Base-by-base conservation (phyloP, 2,888 invertebrate species). In the Polydrusus pterygomalis region DNA sequence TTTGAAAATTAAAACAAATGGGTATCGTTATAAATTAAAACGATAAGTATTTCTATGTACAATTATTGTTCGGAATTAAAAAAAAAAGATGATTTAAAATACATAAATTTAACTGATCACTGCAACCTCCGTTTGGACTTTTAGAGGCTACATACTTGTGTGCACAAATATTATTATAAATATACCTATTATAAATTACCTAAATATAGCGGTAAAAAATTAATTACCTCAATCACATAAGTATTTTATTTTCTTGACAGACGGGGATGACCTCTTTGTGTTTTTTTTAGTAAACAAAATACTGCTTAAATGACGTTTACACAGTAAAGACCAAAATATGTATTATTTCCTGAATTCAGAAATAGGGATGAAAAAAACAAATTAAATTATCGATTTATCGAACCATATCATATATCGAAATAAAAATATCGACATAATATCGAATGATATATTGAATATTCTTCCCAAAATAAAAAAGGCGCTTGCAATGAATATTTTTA, bases 131-230 rank as follows among this genome's bases (percentile, higher is more conserved):
- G n/a, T 54, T 38, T 56, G 54, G 68, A 54, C 54, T 49, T 18
- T 40, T 18, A 11, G 68, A 68, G 68, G 68, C 38, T 65, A 49
- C 20, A 40, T n/a, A 18, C 17, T n/a, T 47, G 45, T 47, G 63
- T 62, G 68, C 54, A 54, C 40, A 68, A 54, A 68, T 54, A 68
- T n/a, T n/a, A n/a, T n/a, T n/a, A n/a, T 65, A 49, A 65, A 68
- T 70, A 70, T 60, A 60, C 45, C 60, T 70, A 70, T 82, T 34
- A 82, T 81, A 82, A 81, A 81, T 83, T 80, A 80, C 80, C 80
- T 80, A 80, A 81, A 80, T 81, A 82, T 78, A 81, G 78, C 78
- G 82, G 82, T 83, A 83, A 83, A 83, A 81, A 82, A 81, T 79
- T 77, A 80, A 80, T 80, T 81, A 79, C 79, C 82, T 83, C 81